Percentiles rank a stretch among this genome's conserved stretches.
These are phyloP conservation scores for Gonatopus flavifemur DNA, from an alignment of 1,140 invertebrate species.

Conservation along the genomic window DNA sequence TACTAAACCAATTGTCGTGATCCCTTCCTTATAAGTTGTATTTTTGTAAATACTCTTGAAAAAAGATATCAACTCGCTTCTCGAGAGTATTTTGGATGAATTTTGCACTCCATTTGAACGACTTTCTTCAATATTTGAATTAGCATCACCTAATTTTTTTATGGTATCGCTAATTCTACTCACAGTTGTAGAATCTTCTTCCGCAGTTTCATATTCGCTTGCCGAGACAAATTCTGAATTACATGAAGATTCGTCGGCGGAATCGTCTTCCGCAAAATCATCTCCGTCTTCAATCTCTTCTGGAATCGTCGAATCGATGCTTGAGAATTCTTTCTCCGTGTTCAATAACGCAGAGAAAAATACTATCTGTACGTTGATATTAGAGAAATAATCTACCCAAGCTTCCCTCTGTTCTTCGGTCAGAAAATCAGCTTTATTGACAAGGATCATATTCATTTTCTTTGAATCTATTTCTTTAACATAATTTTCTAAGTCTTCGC, in stretches of 20 bases:
- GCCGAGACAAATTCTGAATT: conserved; percentile 30
- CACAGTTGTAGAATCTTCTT: conserved; percentile 44
- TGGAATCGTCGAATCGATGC: conserved; percentile 31
- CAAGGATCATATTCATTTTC: conserved; percentile 82
- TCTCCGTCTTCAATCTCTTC: conserved; percentile 26
- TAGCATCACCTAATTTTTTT: conserved; percentile 2
- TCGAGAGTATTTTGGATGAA: conserved; percentile 47
- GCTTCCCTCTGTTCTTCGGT: conserved; percentile 75
- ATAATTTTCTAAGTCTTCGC: conserved; percentile 92
- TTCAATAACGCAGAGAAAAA: conserved; percentile 82
- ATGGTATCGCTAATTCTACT: too few species aligned
- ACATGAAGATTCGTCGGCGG: conserved; percentile 21
- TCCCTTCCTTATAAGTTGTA: conserved; percentile 59
- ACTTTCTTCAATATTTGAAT: conserved; percentile 7
- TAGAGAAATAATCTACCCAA: conserved; percentile 89
- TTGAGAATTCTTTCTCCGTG: conserved; percentile 51
- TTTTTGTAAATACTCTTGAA: conserved; percentile 68
- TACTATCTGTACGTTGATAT: conserved; percentile 66
- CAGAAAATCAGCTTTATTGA: conserved; percentile 98
- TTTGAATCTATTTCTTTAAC: conserved; percentile 79
- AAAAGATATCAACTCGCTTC: conserved; percentile 61
- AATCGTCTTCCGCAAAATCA: conserved; percentile 9
- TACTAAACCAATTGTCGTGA: conserved; percentile 86
- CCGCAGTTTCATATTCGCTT: conserved; percentile 45
- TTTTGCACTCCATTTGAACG: conserved; percentile 20